Evolutionary conservation across 2,113 vertebrate genomes (phyloP).

Genomic region (Anoplopoma fimbria): DNA sequence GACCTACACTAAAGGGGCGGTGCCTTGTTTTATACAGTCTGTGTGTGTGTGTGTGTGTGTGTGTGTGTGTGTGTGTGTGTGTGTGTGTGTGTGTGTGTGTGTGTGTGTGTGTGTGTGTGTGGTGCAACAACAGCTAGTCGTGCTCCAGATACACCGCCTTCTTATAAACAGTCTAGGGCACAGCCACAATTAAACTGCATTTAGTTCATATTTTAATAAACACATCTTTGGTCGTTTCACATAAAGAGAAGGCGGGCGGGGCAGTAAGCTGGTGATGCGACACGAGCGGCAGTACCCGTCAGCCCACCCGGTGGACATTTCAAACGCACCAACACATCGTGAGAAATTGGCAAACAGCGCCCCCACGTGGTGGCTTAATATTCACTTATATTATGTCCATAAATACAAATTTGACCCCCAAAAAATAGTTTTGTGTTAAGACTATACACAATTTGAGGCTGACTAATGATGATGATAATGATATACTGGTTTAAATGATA

Average conservation of each 20-base stretch:
- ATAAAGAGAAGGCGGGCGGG: neutral
- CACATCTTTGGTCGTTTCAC: neutral
- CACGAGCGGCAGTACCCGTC: neutral
- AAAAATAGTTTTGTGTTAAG: neutral
- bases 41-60: neutral
- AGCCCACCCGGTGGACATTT: neutral
- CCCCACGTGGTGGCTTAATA: neutral
- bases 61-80: neutral
- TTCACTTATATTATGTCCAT: neutral
- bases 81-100: neutral
- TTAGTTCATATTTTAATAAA: neutral
- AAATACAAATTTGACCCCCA: neutral
- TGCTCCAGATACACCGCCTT: neutral
- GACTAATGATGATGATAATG: neutral
- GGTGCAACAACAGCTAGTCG: neutral
- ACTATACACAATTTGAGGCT: neutral
- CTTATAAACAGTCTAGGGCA: neutral
- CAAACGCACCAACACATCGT: slow-evolving; percentile 11
- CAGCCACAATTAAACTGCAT: neutral
- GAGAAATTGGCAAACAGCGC: neutral
- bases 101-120: neutral
- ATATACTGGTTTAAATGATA: neutral
- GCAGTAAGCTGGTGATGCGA: neutral
- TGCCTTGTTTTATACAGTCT: neutral
- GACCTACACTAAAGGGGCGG: neutral